Conservation (phyloP, 2,113 vertebrate genomes). For the Nanorana parkeri region DNA sequence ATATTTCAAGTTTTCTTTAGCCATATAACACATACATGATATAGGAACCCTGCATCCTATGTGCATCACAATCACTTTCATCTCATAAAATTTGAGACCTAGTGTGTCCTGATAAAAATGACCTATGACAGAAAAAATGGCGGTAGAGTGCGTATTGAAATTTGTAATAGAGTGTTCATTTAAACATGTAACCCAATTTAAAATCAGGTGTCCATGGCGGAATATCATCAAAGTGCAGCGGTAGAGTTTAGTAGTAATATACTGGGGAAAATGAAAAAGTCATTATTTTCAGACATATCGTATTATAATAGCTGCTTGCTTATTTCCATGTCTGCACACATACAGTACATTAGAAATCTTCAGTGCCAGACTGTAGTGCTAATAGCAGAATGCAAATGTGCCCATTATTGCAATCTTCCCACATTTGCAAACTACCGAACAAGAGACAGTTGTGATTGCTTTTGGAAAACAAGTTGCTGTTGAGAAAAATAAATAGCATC, state of each 20-base stretch:
- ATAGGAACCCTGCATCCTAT: no score
- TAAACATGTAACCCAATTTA: background rate
- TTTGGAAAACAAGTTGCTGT: background rate
- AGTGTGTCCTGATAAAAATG: no score
- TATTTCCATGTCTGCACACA: slow-evolving; percentile 6
- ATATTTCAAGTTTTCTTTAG: no score
- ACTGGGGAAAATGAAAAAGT: background rate
- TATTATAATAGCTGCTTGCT: background rate
- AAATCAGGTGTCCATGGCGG: background rate
- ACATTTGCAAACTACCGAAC: background rate
- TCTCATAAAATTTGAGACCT: no score
- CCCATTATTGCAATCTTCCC: background rate
- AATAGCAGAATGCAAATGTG: slow-evolving; percentile 25
- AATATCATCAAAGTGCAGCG: no score
- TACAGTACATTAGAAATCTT: slow-evolving; percentile 3
- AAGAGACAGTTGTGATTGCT: slow-evolving; percentile 10
- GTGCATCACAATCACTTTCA: no score
- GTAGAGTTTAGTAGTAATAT: background rate
- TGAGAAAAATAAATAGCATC: background rate
- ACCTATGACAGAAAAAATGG: background rate
- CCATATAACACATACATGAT: no score
- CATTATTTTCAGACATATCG: background rate
- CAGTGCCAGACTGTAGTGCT: background rate
- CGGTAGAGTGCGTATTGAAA: background rate
- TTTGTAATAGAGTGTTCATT: background rate